phyloP scores from a whole-genome alignment of 2,888 invertebrate genomes.

The Tetanocera ferruginea region DNA sequence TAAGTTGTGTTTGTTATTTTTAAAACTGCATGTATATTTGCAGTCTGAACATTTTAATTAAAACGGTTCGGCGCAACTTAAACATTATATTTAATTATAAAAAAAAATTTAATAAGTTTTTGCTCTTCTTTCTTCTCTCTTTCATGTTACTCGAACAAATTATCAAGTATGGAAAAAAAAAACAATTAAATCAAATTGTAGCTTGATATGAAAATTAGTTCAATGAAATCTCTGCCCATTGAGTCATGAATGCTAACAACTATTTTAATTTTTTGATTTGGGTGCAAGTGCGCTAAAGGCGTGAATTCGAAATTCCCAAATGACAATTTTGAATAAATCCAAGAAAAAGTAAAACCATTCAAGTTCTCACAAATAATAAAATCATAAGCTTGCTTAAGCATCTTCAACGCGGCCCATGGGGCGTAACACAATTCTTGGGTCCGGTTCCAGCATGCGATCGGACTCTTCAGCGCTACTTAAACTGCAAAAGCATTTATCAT shows the following conservation, averaged over 20 bases:
- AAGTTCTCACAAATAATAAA: neutral
- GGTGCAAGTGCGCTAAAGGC: neutral
- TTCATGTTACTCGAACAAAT: neutral
- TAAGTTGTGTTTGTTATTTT: neutral
- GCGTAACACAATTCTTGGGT: slow-evolving; percentile 76
- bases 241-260: neutral
- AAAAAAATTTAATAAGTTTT: neutral
- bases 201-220: neutral
- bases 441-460: slow-evolving; percentile 81
- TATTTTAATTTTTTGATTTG: neutral
- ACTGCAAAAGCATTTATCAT: slow-evolving; percentile 66
- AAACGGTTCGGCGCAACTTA: slow-evolving; percentile 1
- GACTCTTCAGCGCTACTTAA: slow-evolving; percentile 80
- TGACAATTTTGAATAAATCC: neutral
- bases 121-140: neutral
- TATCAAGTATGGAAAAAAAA: neutral
- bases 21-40: neutral
- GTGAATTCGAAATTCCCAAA: neutral
- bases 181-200: neutral
- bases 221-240: neutral
- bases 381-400: slow-evolving; percentile 59
- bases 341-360: neutral
- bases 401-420: slow-evolving; percentile 77
- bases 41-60: neutral
- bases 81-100: neutral